These are phyloP conservation scores for Sesamia nonagrioides DNA, from an alignment of 1,140 invertebrate genomes.

Conservation along the genomic window DNA sequence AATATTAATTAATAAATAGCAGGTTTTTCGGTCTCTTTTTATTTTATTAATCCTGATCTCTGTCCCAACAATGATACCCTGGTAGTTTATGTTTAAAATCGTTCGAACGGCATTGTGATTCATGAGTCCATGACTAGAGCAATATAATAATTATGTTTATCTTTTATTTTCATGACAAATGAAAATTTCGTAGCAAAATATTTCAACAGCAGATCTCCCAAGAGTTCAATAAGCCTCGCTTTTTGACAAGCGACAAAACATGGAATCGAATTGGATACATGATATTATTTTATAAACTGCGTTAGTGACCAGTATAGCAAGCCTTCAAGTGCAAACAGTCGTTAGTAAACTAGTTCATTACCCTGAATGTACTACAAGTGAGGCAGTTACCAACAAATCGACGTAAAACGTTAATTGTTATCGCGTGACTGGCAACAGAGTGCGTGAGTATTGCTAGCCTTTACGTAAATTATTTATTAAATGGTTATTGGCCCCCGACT, in stretches of 20 bases:
- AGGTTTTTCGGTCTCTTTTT: too few species aligned
- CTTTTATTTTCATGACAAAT: background rate
- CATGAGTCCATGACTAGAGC: too few species aligned
- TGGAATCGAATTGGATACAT: background rate
- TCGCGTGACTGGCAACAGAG: conserved; percentile 41
- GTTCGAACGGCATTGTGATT: too few species aligned
- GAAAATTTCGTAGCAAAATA: too few species aligned
- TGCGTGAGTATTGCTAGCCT: conserved; percentile 32
- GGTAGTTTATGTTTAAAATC: too few species aligned
- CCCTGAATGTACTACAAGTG: conserved; percentile 20
- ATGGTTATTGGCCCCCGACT: conserved; percentile 19
- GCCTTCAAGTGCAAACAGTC: background rate
- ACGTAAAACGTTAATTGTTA: conserved; percentile 19
- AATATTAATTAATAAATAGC: background rate
- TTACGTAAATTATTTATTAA: conserved; percentile 42
- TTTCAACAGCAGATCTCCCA: too few species aligned
- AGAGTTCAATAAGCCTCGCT: too few species aligned
- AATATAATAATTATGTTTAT: too few species aligned
- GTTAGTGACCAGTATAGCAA: background rate
- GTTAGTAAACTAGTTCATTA: conserved; percentile 7
- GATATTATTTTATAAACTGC: background rate
- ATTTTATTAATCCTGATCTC: too few species aligned
- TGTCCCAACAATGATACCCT: too few species aligned
- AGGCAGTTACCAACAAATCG: conserved; percentile 18
- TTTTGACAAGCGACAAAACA: background rate